Base-by-base conservation (phyloP, 2,888 invertebrate genomes). In the Chaitophorus viminalis region DNA sequence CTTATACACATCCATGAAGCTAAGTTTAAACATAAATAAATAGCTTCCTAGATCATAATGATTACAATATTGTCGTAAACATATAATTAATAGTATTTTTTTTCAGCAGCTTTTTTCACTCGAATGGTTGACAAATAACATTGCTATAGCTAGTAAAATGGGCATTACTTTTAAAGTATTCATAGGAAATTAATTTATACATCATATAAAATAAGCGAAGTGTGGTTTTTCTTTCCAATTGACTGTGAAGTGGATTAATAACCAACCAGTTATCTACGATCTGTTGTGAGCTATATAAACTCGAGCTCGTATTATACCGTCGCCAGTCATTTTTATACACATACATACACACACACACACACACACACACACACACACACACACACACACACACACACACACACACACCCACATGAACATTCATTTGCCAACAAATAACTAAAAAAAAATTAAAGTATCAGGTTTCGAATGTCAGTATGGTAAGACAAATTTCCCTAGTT, bases 171-270 rank as follows among this genome's bases (percentile, higher is more conserved):
- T 76, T 76, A 76, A 77, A 36, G 84, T 77, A 52, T 85, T 77
- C 77, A 39, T 76, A 46, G 74, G 74, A 79, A 75, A 87, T 87
- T 87, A 87, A 87, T 87, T 87, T 87, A 87, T 74, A 87, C 31
- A 25, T 75, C 31, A 21, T n/a, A 87, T 74, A 60, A 87, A 81
- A 87, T 81, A 87, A 87, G 75, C 87, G 46, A 46, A 87, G 72
- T 29, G 86, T 72, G n/a, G 31, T 36, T 74, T 81, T 72, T 75
- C 54, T 74, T 87, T 87, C 87, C 79, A 65, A 87, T 81, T 81
- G 87, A 81, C 87, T 74, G 74, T 81, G 87, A 87, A 87, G 87
- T 81, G 87, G 87, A 87, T 87, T 87, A 87, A 87, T 87, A 87
- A 87, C 87, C 87, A n/a, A 60, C 81, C 60, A 79, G 87, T 87